Evolutionary conservation across 1,140 invertebrate genomes (phyloP).

Genomic region (Drosophila teissieri): DNA sequence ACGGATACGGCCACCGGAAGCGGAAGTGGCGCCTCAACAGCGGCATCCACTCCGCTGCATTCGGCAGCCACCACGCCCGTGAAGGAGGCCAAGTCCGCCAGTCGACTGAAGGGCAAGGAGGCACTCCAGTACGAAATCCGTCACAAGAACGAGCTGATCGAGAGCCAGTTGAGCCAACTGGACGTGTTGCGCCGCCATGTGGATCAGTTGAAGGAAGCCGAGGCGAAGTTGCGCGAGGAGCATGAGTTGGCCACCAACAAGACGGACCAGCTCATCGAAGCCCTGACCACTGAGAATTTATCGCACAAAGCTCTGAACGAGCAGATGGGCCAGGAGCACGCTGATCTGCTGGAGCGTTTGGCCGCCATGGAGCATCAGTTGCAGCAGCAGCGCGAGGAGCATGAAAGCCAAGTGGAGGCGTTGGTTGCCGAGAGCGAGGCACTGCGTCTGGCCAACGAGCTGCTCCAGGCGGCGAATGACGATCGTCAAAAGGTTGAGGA

Average conservation of each 20-base stretch:
- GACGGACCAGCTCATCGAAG: conserved; percentile 68
- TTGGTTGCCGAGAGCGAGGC: conserved; percentile 65
- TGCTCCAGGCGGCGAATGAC: conserved; percentile 49
- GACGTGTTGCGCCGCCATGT: conserved; percentile 78
- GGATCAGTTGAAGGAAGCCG: conserved; percentile 76
- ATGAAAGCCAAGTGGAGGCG: conserved; percentile 67
- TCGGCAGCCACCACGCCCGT: conserved; percentile 77
- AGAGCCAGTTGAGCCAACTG: conserved; percentile 76
- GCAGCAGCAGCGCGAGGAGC: conserved; percentile 56
- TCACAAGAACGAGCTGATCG: conserved; percentile 79
- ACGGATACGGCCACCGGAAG: conserved; percentile 34
- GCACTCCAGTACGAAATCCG: conserved; percentile 81
- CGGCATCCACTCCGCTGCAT: conserved; percentile 75
- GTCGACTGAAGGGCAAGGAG: conserved; percentile 80
- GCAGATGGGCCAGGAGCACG: conserved; percentile 54
- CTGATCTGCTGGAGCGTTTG: conserved; percentile 44
- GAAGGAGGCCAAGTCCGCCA: conserved; percentile 77
- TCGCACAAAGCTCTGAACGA: conserved; percentile 69
- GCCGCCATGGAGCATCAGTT: conserved; percentile 65
- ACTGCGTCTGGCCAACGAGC: conserved; percentile 68
- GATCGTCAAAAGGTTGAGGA: conserved; percentile 41
- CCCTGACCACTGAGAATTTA: conserved; percentile 61
- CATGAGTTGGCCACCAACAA: conserved; percentile 56
- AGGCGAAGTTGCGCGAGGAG: conserved; percentile 71
- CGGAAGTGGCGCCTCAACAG: conserved; percentile 57